Conservation (phyloP, 2,888 invertebrate species). For the Eilema depressum region DNA sequence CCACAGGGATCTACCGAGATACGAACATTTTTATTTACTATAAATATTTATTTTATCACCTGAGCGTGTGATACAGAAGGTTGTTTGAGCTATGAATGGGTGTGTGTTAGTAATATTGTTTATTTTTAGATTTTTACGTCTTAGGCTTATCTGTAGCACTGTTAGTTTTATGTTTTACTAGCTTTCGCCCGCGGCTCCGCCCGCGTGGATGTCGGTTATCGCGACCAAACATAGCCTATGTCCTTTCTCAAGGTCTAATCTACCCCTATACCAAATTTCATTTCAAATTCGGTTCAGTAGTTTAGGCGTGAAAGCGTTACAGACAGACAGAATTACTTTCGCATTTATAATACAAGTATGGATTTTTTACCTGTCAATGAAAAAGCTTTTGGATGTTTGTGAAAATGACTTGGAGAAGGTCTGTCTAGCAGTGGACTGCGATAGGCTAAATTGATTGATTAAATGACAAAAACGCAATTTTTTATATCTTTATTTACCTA, state of each 20-base stretch:
- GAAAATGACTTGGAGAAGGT: background rate
- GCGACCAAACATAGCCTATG: too few species aligned
- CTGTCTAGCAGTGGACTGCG: too few species aligned
- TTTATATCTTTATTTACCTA: background rate
- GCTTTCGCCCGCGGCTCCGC: too few species aligned
- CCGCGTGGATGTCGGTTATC: too few species aligned
- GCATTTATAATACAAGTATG: too few species aligned
- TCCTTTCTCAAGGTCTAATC: too few species aligned
- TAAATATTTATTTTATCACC: slow-evolving; percentile 56
- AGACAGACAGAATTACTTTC: too few species aligned
- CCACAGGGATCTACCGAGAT: slow-evolving; percentile 54
- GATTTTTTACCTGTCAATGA: background rate
- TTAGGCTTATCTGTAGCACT: background rate
- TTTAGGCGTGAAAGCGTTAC: too few species aligned
- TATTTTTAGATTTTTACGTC: background rate
- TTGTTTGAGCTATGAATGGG: slow-evolving; percentile 6
- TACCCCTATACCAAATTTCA: too few species aligned
- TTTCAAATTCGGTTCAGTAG: too few species aligned
- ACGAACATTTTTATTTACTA: slow-evolving; percentile 58
- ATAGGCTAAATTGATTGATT: background rate
- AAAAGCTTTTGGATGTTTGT: background rate
- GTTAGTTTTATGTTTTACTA: too few species aligned
- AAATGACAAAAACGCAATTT: background rate
- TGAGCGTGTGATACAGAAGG: slow-evolving; percentile 31
- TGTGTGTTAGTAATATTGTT: slow-evolving; percentile 3